Percentiles rank a stretch among this genome's conserved stretches.
Conservation (phyloP, 2,888 invertebrate genomes). For the Dynastes maya region DNA sequence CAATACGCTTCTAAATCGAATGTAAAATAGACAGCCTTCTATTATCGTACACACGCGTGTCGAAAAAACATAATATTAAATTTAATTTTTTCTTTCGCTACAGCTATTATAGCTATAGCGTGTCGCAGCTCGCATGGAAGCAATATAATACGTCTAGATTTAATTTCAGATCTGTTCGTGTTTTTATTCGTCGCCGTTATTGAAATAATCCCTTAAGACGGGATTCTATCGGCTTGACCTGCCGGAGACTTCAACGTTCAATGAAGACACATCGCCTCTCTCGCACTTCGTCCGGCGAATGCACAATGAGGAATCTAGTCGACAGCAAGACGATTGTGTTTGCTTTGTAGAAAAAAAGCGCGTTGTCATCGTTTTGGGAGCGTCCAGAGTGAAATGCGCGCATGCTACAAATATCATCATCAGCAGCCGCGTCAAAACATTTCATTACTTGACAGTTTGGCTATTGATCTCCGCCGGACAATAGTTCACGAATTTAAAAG, state of each 20-base stretch:
- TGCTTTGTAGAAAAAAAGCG: constrained; percentile 54
- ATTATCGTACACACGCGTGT: constrained; percentile 21
- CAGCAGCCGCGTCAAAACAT: constrained; percentile 51
- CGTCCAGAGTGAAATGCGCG: constrained; percentile 49
- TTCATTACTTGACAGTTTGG: constrained; percentile 54
- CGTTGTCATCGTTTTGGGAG: constrained; percentile 56
- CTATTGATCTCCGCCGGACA: constrained; percentile 48
- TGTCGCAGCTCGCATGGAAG: constrained; percentile 24
- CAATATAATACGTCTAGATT: constrained; percentile 50
- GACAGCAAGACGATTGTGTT: constrained; percentile 55
- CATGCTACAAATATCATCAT: constrained; percentile 56
- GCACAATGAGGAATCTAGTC: constrained; percentile 54
- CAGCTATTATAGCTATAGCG: constrained; percentile 14
- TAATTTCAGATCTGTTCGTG: constrained; percentile 50
- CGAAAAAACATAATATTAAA: constrained; percentile 25
- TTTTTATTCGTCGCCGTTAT: constrained; percentile 49
- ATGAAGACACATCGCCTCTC: constrained; percentile 55
- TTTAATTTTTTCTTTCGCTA: constrained; percentile 25
- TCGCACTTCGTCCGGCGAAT: constrained; percentile 32
- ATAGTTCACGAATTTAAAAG: constrained; percentile 36
- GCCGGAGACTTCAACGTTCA: constrained; percentile 56
- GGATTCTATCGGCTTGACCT: constrained; percentile 50
- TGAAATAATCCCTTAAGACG: constrained; percentile 49
- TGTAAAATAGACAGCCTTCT: constrained; percentile 23
- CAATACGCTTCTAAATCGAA: constrained; percentile 32